Base-by-base conservation (phyloP, 2,888 invertebrate genomes). In the Idaea dimidiata region DNA sequence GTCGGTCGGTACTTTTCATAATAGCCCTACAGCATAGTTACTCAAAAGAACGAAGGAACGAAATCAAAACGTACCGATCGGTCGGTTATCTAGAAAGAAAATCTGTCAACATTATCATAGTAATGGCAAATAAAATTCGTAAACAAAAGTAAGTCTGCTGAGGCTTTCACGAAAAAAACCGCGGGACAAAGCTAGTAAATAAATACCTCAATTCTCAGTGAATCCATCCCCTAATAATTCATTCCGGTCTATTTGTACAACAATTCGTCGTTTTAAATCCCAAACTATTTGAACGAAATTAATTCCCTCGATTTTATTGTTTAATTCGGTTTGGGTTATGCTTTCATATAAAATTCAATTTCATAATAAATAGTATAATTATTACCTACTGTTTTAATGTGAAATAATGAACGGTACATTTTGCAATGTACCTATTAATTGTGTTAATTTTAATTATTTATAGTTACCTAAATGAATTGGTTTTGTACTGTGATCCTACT, bases 231-330 rank as follows among this genome's bases (percentile, higher is more conserved):
- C 33, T 33, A 33, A 10, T 33, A 43, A 43, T 43, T 43, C 8
- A 43, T 43, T 43, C 14, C 14, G 43, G 14, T 43, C 14, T 43
- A 43, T 43, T 43, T 43, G 43, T 43, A 10, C 43, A 14, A 14
- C 43, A 43, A 43, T 43, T 43, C 43, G 43, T 43, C 43, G 14
- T 43, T 43, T 43, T 7, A 43, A 5, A 32, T 24, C 6, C 53
- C 7, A 53, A 53, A 32, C 58, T 32, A 14, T 58, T 32, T 10
- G 43, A 59, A 17, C 17, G n/a, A 58, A 58, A 24, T 54, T 17
- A 59, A 54, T 14, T 54, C 16, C 16, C 18, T 54, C n/a, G 16
- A 16, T 59, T 54, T 16, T n/a, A n/a, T 54, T 24, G 16, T 57
- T 57, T 16, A 17, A 57, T 16, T 57, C 17, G 18, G 16, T 43